A percentile compares a stretch with the other conserved stretches of the same genome.
phyloP scores from a whole-genome alignment of 2,113 vertebrate genomes.

The Scolopax mira region DNA sequence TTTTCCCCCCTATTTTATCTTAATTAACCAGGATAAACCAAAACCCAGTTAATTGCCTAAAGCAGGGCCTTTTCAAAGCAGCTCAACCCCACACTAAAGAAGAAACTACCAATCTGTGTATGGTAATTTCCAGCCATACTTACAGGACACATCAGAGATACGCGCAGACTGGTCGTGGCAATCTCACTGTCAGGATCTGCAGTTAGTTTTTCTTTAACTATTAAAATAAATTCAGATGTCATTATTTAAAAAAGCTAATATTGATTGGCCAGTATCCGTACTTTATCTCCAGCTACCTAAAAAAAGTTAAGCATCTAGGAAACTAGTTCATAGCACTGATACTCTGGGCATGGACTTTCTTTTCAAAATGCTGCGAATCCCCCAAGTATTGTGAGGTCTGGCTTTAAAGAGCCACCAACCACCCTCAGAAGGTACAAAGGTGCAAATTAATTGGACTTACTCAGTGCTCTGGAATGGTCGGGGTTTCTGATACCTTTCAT shows the following conservation, averaged over 20 bases:
- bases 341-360: not conserved
- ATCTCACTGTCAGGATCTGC: slow-evolving; percentile 98
- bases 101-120: not conserved
- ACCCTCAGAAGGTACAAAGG: not conserved
- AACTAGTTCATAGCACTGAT: not conserved
- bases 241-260: not conserved
- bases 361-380: not conserved
- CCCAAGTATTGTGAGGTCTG: not conserved
- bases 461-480: slow-evolving; percentile 96
- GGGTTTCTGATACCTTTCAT: slow-evolving; percentile 98
- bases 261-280: not conserved
- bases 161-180: slow-evolving; percentile 94
- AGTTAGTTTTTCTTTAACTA: slow-evolving; percentile 97
- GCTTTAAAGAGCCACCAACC: not conserved
- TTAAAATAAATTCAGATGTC: slow-evolving; percentile 49
- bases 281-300: not conserved
- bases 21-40: not conserved
- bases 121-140: slow-evolving; percentile 56
- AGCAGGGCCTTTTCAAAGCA: not conserved
- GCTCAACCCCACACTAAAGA: not conserved
- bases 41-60: not conserved
- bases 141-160: slow-evolving; percentile 98
- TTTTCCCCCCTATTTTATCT: not conserved
- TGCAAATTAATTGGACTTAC: slow-evolving; percentile 74
- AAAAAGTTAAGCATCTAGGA: not conserved